These are phyloP conservation scores for Icerya purchasi DNA, from an alignment of 2,888 invertebrate species.

Conservation along the genomic window DNA sequence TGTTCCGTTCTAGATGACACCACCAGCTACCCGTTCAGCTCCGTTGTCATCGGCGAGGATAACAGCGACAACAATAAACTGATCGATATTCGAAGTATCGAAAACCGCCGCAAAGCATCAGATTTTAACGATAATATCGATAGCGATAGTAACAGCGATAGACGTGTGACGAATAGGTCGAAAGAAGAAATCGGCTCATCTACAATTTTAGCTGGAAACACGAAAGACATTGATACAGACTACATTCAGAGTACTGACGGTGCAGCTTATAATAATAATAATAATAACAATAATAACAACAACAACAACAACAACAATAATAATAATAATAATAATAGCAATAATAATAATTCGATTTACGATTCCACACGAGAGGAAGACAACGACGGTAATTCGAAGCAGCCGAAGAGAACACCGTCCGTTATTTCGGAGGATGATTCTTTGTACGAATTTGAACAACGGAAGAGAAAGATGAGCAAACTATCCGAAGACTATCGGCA, in stretches of 20 bases:
- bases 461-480: not conserved
- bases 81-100: too few relatives aligned
- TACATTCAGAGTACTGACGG: not conserved
- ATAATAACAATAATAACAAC: not conserved
- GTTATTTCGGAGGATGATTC: conserved; percentile 19
- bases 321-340: not conserved
- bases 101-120: too few relatives aligned
- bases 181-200: too few relatives aligned
- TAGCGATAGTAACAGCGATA: too few relatives aligned
- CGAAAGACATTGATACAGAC: too few relatives aligned
- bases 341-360: not conserved
- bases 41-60: not conserved
- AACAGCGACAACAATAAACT: too few relatives aligned
- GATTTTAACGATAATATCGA: too few relatives aligned
- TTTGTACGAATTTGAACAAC: conserved; percentile 19
- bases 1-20: conserved; percentile 58
- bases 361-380: too few relatives aligned
- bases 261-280: not conserved
- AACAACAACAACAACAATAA: not conserved
- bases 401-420: not conserved
- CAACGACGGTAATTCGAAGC: too few relatives aligned
- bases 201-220: too few relatives aligned
- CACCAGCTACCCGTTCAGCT: not conserved
- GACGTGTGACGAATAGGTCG: too few relatives aligned
- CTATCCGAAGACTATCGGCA: not conserved